Evolutionary conservation across 2,888 invertebrate species (phyloP).

Genomic region (Sphecodes monilicornis): DNA sequence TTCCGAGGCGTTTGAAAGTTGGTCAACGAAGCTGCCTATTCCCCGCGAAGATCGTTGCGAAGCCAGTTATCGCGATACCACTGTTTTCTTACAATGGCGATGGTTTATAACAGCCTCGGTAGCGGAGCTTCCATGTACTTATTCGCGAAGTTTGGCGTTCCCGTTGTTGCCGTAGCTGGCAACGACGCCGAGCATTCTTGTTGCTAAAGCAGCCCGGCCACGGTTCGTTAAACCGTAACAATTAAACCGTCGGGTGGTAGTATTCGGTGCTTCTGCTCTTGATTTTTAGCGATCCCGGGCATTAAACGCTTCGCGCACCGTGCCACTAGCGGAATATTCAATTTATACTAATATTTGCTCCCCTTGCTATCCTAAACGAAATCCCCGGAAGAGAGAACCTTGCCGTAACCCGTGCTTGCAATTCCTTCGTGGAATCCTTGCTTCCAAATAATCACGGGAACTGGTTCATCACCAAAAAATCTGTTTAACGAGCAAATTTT

Average conservation of each 20-base stretch:
- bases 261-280: conserved; percentile 45
- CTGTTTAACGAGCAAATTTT: not conserved
- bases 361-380: conserved; percentile 31
- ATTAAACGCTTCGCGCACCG: conserved; percentile 21
- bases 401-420: not conserved
- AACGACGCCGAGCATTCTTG: conserved; percentile 36
- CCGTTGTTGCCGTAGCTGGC: conserved; percentile 21
- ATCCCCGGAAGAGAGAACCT: not conserved
- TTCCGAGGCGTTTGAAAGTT: conserved; percentile 16
- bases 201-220: conserved; percentile 34
- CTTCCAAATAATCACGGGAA: not conserved
- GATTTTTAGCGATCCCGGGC: conserved; percentile 50
- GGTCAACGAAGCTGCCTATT: conserved; percentile 1
- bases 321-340: conserved; percentile 44
- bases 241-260: conserved; percentile 45
- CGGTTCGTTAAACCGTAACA: conserved; percentile 60
- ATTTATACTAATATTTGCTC: conserved; percentile 43
- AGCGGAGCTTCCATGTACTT: conserved; percentile 54
- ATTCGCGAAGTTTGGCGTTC: conserved; percentile 52
- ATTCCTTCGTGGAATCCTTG: not conserved
- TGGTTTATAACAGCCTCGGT: conserved; percentile 47
- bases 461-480: not conserved
- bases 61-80: conserved; percentile 32
- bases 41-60: conserved; percentile 30
- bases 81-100: conserved; percentile 34